A percentile compares a stretch with the other conserved stretches of the same genome.
These are phyloP conservation scores for Lagopus muta DNA, from an alignment of 2,113 vertebrate species.

Conservation along the genomic window DNA sequence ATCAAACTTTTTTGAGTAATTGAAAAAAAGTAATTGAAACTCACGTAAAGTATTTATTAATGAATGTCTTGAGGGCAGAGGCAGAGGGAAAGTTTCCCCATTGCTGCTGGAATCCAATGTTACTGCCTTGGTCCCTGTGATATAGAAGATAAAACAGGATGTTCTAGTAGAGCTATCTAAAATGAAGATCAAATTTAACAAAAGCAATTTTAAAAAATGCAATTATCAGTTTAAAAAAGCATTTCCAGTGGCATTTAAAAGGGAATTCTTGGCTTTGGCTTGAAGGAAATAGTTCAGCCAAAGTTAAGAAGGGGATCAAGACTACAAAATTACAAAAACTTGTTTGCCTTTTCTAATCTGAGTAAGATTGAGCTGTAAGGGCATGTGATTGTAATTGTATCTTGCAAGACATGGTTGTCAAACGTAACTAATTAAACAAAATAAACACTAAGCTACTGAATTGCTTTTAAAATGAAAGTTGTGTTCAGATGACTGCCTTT, in stretches of 20 bases:
- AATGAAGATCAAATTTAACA: not conserved
- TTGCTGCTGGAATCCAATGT: not conserved
- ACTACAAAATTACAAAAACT: constrained; percentile 4
- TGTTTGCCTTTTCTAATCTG: not conserved
- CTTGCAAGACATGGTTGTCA: not conserved
- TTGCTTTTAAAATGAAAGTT: not conserved
- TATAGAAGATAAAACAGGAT: not conserved
- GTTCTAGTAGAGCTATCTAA: not conserved
- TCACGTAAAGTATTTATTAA: not conserved
- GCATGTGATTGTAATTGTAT: not conserved
- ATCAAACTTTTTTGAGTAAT: not conserved
- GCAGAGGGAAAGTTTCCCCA: not conserved
- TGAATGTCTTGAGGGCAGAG: not conserved
- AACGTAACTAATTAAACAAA: not conserved
- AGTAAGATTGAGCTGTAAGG: not conserved
- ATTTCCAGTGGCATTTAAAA: not conserved
- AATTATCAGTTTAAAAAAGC: not conserved
- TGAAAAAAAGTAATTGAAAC: not conserved
- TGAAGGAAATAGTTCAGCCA: constrained; percentile 11
- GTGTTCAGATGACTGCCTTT: not conserved
- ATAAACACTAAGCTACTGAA: not conserved
- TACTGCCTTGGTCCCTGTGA: not conserved
- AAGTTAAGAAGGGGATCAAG: not conserved
- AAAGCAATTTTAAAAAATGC: not conserved
- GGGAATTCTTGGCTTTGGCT: not conserved